These are phyloP conservation scores for Drymodes brunneopygia DNA, from an alignment of 2,113 vertebrate genomes.

Conservation along the genomic window DNA sequence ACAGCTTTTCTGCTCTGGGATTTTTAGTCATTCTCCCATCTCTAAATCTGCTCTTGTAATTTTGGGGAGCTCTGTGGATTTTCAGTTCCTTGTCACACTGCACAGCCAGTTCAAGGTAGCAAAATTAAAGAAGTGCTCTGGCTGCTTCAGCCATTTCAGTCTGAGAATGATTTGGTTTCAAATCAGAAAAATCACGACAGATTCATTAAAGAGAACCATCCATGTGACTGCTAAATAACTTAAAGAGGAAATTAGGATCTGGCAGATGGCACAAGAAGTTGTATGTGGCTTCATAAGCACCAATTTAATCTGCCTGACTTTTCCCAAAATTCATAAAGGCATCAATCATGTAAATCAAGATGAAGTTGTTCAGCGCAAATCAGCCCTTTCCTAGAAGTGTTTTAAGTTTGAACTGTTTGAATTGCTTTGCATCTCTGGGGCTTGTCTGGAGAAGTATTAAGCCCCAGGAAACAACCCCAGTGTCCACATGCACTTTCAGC, in stretches of 20 bases:
- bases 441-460: background rate
- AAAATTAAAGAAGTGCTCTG: background rate
- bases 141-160: background rate
- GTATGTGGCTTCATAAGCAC: background rate
- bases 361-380: background rate
- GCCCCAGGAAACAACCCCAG: background rate
- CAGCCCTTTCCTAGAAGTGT: background rate
- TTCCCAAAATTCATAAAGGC: background rate
- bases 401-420: background rate
- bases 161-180: background rate
- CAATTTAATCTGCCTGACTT: background rate
- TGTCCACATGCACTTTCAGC: background rate
- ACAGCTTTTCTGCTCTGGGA: background rate
- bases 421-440: background rate
- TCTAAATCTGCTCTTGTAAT: background rate
- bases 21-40: background rate
- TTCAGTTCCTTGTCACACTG: background rate
- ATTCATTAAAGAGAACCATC: background rate
- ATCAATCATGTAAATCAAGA: background rate
- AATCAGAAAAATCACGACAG: constrained; percentile 1
- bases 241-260: constrained; percentile 11
- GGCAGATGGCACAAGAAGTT: constrained; percentile 13
- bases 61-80: background rate
- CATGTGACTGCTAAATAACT: background rate
- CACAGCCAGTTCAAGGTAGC: background rate